Percentiles rank a stretch among this genome's conserved stretches.
phyloP scores from a whole-genome alignment of 2,888 invertebrate genomes.

The Orthosia gracilis region DNA sequence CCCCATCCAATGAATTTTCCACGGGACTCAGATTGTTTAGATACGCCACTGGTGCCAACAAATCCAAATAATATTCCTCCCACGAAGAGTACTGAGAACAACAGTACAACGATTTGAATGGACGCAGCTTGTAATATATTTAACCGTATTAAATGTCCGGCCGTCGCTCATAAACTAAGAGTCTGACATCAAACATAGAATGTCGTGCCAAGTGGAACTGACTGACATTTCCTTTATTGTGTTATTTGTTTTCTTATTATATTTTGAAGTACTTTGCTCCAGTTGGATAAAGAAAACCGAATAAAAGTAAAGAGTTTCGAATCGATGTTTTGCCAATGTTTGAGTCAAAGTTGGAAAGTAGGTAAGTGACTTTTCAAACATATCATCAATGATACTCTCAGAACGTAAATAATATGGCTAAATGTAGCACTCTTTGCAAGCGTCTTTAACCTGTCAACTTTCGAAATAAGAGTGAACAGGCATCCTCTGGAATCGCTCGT shows the following conservation, averaged over 20 bases:
- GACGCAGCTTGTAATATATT: slow-evolving; percentile 40
- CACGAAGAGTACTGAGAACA: slow-evolving; percentile 1
- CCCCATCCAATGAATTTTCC: too few relatives aligned
- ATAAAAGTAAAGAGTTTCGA: not conserved
- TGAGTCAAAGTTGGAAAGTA: not conserved
- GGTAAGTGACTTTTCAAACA: not conserved
- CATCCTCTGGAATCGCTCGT: too few relatives aligned
- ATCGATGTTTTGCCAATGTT: not conserved
- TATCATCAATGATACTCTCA: not conserved
- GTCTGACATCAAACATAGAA: slow-evolving; percentile 27
- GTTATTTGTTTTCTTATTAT: slow-evolving; percentile 31
- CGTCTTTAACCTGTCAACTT: not conserved
- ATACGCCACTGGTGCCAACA: not conserved
- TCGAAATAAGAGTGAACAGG: too few relatives aligned
- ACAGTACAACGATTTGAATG: slow-evolving; percentile 34
- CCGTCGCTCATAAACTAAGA: slow-evolving; percentile 37
- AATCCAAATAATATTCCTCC: not conserved
- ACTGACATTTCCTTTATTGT: slow-evolving; percentile 49
- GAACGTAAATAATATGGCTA: not conserved
- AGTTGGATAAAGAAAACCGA: not conserved
- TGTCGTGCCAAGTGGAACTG: slow-evolving; percentile 39
- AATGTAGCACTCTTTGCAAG: not conserved
- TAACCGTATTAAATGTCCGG: slow-evolving; percentile 37
- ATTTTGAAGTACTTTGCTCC: slow-evolving; percentile 10
- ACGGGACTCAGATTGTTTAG: too few relatives aligned